Conservation (phyloP, 2,888 invertebrate genomes). For the Dorcus parallelipipedus region DNA sequence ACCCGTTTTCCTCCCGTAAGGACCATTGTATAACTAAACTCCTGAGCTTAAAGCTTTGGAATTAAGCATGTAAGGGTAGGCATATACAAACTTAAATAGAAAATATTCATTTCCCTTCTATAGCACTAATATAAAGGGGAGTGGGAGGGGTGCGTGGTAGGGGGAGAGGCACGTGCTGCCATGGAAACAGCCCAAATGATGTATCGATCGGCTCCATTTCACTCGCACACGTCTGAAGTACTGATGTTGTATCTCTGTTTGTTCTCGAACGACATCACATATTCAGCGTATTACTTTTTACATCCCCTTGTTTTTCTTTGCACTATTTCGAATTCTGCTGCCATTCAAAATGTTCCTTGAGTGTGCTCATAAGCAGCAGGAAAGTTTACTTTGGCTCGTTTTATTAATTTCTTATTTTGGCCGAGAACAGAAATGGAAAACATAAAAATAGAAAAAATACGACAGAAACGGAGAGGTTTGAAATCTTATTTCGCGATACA, state of each 20-base stretch:
- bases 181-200: constrained; percentile 55
- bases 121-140: constrained; percentile 46
- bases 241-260: constrained; percentile 36
- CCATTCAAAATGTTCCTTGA: constrained; percentile 29
- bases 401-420: constrained; percentile 32
- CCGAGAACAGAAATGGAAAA: not conserved
- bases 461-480: constrained; percentile 22
- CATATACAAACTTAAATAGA: constrained; percentile 45
- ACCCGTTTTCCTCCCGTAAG: constrained; percentile 3
- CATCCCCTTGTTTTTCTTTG: constrained; percentile 45
- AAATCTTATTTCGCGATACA: constrained; percentile 31
- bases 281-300: constrained; percentile 52
- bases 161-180: constrained; percentile 50
- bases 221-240: constrained; percentile 36
- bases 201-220: constrained; percentile 51
- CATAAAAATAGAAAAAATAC: constrained; percentile 27
- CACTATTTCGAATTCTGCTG: constrained; percentile 42
- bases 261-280: constrained; percentile 49
- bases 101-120: constrained; percentile 48
- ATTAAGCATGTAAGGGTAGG: constrained; percentile 25
- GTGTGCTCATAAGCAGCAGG: constrained; percentile 18
- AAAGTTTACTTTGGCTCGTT: constrained; percentile 38
- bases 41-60: constrained; percentile 13
- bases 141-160: constrained; percentile 36
- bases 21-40: constrained; percentile 1